Percentiles rank a stretch among this genome's conserved stretches.
These are phyloP conservation scores for Onthophagus taurus DNA, from an alignment of 1,140 invertebrate genomes.

Conservation along the genomic window DNA sequence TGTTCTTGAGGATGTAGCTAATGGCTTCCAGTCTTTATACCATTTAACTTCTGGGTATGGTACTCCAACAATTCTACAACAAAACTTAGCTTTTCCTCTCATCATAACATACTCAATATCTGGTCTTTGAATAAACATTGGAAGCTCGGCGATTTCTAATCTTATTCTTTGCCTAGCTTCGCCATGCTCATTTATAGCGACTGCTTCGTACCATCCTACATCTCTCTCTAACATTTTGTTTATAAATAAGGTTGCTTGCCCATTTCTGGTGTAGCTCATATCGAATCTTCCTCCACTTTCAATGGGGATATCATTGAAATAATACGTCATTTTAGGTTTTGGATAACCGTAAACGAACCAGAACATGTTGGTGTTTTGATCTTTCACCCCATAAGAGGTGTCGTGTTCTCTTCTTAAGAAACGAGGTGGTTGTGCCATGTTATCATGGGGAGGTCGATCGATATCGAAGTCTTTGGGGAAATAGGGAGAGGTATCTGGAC, in stretches of 20 bases:
- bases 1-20: conserved; percentile 67
- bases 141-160: conserved; percentile 84
- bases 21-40: conserved; percentile 93
- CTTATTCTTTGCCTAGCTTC: conserved; percentile 73
- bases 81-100: conserved; percentile 62
- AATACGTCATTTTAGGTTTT: conserved; percentile 81
- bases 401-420: conserved; percentile 80
- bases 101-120: conserved; percentile 72
- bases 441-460: conserved; percentile 72
- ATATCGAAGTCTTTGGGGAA: conserved; percentile 87
- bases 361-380: conserved; percentile 75
- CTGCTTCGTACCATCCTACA: conserved; percentile 88
- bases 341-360: conserved; percentile 93
- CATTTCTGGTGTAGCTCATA: conserved; percentile 78
- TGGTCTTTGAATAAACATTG: conserved; percentile 75
- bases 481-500: conserved; percentile 79
- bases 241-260: conserved; percentile 77
- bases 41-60: conserved; percentile 93
- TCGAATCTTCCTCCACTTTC: conserved; percentile 74
- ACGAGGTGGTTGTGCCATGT: conserved; percentile 68
- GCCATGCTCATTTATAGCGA: conserved; percentile 88
- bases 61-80: conserved; percentile 79
- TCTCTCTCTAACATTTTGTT: conserved; percentile 84
- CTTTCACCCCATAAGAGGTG: conserved; percentile 78
- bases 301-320: conserved; percentile 73